Evolutionary conservation across 2,888 invertebrate species (phyloP).

Genomic region (Synergus itoensis): DNA sequence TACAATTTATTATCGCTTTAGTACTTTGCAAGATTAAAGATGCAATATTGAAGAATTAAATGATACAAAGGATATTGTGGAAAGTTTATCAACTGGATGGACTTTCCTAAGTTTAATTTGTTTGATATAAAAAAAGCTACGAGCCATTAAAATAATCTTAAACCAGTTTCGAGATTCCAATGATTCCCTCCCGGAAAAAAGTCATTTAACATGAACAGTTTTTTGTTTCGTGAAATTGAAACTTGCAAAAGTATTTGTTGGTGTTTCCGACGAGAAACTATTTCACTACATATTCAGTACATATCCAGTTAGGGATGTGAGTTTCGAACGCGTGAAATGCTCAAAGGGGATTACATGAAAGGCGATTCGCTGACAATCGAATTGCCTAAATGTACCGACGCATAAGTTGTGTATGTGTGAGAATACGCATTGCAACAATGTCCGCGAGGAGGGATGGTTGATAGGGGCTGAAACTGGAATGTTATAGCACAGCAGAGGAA

Average conservation of each 20-base stretch:
- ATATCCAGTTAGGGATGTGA: conserved; percentile 33
- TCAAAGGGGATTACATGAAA: conserved; percentile 37
- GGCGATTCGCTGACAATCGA: conserved; percentile 37
- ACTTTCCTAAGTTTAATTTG: no score
- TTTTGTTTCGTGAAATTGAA: background rate
- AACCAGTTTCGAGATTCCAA: background rate
- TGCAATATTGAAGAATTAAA: conserved; percentile 14
- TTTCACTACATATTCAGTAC: conserved; percentile 16
- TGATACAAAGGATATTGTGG: background rate
- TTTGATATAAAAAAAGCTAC: no score
- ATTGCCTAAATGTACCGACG: conserved; percentile 27
- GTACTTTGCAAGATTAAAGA: background rate
- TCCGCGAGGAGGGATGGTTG: conserved; percentile 20
- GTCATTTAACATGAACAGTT: background rate
- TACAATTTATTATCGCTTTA: background rate
- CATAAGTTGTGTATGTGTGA: background rate
- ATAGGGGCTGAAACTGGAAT: conserved; percentile 18
- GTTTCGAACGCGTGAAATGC: conserved; percentile 36
- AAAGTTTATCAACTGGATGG: background rate
- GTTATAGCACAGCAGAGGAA: conserved; percentile 23
- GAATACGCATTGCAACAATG: conserved; percentile 20
- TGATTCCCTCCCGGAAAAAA: background rate
- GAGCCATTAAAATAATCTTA: no score
- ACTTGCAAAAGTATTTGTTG: background rate
- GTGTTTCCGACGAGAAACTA: conserved; percentile 21